A percentile compares a stretch with the other conserved stretches of the same genome.
These are phyloP conservation scores for Seira musarum DNA, from an alignment of 2,888 invertebrate species.

Conservation along the genomic window DNA sequence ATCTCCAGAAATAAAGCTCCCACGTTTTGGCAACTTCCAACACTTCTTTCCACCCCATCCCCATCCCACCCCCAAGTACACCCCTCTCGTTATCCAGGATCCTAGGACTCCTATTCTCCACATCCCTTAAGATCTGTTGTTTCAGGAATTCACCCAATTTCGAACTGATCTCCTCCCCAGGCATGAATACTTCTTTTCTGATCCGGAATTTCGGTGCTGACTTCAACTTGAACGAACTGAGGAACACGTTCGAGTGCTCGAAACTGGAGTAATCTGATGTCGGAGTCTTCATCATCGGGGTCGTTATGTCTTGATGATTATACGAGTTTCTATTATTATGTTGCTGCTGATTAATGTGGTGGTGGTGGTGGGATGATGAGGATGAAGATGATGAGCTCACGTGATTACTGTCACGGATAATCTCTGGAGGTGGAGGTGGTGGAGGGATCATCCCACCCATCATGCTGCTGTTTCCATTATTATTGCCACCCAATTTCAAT, in stretches of 20 bases:
- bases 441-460: slow-evolving; percentile 73
- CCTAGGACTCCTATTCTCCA: slow-evolving; percentile 71
- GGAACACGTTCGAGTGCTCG: slow-evolving; percentile 22
- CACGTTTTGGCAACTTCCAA: slow-evolving; percentile 93
- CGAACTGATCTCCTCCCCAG: slow-evolving; percentile 60
- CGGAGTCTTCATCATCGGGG: background rate
- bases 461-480: slow-evolving; percentile 71
- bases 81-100: slow-evolving; percentile 77
- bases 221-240: slow-evolving; percentile 10
- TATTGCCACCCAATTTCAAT: slow-evolving; percentile 78
- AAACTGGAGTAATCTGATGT: slow-evolving; percentile 22
- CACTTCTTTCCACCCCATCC: slow-evolving; percentile 89
- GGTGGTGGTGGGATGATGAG: background rate
- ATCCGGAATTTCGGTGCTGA: slow-evolving; percentile 14
- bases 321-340: background rate
- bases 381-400: slow-evolving; percentile 78
- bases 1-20: slow-evolving; percentile 94
- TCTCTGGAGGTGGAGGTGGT: slow-evolving; percentile 80
- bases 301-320: background rate
- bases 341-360: background rate
- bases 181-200: slow-evolving; percentile 59
- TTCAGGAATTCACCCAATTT: slow-evolving; percentile 27
- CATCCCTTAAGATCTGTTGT: slow-evolving; percentile 18
- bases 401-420: no score
- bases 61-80: slow-evolving; percentile 79